phyloP scores from a whole-genome alignment of 2,113 vertebrate genomes.

The Isichthys henryi region DNA sequence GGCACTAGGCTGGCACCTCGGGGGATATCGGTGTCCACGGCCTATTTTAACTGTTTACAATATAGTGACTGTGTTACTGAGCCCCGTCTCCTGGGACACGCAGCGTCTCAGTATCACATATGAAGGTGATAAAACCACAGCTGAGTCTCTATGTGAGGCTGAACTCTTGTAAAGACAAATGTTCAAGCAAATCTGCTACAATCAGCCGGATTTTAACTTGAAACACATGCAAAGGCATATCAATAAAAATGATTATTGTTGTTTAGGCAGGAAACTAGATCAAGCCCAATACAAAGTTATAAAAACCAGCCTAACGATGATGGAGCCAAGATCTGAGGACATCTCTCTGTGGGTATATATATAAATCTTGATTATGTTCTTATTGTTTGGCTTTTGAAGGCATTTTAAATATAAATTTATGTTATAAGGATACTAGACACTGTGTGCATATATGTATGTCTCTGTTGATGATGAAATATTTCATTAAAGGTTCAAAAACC shows the following conservation, averaged over 20 bases:
- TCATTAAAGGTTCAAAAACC: not conserved
- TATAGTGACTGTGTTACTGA: conserved; percentile 39
- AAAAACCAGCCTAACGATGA: not conserved
- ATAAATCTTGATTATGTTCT: not conserved
- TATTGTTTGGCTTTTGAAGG: not conserved
- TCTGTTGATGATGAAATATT: not conserved
- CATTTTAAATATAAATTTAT: not conserved
- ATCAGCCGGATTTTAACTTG: not conserved
- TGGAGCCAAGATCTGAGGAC: not conserved
- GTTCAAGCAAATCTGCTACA: not conserved
- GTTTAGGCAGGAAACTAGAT: not conserved
- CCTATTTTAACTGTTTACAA: conserved; percentile 46
- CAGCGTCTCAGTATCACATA: not conserved
- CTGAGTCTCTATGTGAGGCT: not conserved
- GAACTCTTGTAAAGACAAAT: not conserved
- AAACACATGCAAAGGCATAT: not conserved
- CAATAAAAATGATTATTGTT: not conserved
- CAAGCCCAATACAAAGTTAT: not conserved
- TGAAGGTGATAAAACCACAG: not conserved
- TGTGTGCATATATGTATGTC: not conserved
- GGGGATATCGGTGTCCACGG: conserved; percentile 52
- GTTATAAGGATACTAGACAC: not conserved
- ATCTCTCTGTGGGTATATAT: not conserved
- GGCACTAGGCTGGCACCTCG: conserved; percentile 40
- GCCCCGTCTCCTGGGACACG: conserved; percentile 35